Base-by-base conservation (phyloP, 2,797 vertebrate species). In the Graptemys geographica region DNA sequence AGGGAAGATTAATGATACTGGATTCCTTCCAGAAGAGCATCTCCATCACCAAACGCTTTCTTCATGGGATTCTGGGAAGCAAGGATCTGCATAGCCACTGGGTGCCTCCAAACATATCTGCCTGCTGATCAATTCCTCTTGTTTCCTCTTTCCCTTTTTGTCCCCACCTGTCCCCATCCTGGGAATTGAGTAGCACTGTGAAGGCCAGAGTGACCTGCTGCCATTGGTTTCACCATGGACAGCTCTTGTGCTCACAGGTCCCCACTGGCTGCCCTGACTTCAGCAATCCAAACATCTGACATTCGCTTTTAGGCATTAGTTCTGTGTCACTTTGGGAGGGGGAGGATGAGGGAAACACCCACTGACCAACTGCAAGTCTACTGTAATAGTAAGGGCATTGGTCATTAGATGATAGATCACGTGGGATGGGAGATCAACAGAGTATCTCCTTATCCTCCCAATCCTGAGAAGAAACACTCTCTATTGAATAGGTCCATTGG, bases 301-400 rank as follows among this genome's bases (percentile, higher is more conserved):
- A 81, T 57, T 86, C 57, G 27, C 57, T 92, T 82, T 31, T 82
- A 51, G 27, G 79, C 83, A 88, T 87, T 88, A 85, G 25, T 80
- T 90, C 10, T 82, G 89, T 88, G 76, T 1, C 62, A 21, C 16
- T 92, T 86, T 94, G 94, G 92, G 94, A 96, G 93, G 85, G 1
- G 23, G 41, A 65, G 37, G 18, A 90, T 41, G 49, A 81, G 57
- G 87, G 5, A 0, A 93, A 94, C 80, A 81, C 87, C 80, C 89
- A 59, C 83, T 55, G 49, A 52, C 3, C 57, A 88, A 44, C 44
- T 44, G 44, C 44, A 44, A 47, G 11, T n/a, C 57, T 80, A 86
- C 65, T 83, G 90, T 93, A 79, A 85, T 62, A 4, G 16, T 33
- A 28, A 8, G 33, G 69, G 25, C 2, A 81, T 21, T 72, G 47